A percentile compares a stretch with the other conserved stretches of the same genome.
Conservation (phyloP, 2,113 vertebrate genomes). For the Erinaceus europaeus region DNA sequence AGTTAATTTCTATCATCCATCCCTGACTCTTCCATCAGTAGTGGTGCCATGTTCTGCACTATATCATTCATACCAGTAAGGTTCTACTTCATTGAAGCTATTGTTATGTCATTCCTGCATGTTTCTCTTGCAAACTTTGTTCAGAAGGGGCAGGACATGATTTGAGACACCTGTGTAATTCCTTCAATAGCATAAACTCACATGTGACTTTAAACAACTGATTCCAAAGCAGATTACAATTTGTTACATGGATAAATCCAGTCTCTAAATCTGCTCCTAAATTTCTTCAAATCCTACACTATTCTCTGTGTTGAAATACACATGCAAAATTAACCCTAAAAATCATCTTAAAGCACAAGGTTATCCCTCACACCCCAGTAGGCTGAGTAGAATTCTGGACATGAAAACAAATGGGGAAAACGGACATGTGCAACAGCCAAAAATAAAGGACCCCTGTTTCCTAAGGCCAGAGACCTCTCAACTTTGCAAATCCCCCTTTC, state of each 20-base stretch:
- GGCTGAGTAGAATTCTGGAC: neutral
- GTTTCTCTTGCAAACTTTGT: neutral
- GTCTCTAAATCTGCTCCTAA: neutral
- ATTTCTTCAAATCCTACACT: neutral
- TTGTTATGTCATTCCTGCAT: neutral
- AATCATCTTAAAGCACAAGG: neutral
- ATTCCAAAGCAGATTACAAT: neutral
- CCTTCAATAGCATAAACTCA: neutral
- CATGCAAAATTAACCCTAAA: neutral
- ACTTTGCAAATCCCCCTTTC: neutral
- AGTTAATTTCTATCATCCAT: neutral
- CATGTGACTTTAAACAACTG: neutral
- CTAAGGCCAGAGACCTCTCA: neutral
- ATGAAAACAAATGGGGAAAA: neutral
- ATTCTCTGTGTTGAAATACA: neutral
- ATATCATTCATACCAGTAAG: neutral
- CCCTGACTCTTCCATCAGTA: neutral
- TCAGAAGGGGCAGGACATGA: neutral
- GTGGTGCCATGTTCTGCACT: too few species aligned
- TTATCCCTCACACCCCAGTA: neutral
- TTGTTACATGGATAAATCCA: neutral
- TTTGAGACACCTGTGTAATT: neutral
- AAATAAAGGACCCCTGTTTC: slow-evolving; percentile 5
- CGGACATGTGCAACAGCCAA: neutral
- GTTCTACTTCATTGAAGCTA: neutral